A percentile compares a stretch with the other conserved stretches of the same genome.
phyloP scores from a whole-genome alignment of 1,140 invertebrate species.

The Camponotus floridanus region DNA sequence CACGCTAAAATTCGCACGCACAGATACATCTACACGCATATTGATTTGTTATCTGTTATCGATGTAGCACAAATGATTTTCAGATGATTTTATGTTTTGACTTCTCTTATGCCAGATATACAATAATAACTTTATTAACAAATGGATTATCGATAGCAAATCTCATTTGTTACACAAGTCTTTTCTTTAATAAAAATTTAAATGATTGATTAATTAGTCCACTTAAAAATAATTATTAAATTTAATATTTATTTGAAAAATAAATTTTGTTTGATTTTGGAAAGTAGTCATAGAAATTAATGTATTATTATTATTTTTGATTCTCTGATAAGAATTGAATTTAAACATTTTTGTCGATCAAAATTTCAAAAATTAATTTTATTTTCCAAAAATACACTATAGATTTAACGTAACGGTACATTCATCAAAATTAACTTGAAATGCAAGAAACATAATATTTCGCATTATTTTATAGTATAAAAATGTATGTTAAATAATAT shows the following conservation, averaged over 20 bases:
- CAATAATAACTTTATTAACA: neutral
- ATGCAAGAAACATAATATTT: too few relatives aligned
- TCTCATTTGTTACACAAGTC: neutral
- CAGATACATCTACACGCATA: neutral
- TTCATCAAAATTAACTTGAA: too few relatives aligned
- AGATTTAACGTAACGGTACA: neutral
- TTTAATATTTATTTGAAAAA: neutral
- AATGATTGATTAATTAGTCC: neutral
- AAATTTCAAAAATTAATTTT: too few relatives aligned
- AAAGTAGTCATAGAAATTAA: neutral
- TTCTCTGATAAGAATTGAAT: too few relatives aligned
- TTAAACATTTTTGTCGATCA: too few relatives aligned
- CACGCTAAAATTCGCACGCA: neutral
- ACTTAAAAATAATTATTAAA: neutral
- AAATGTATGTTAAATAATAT: too few relatives aligned
- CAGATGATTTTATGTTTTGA: too few relatives aligned
- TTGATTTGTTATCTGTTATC: constrained; percentile 1
- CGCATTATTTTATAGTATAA: too few relatives aligned
- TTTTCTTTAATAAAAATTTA: neutral
- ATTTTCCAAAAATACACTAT: neutral
- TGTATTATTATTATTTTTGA: constrained; percentile 6
- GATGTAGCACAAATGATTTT: too few relatives aligned
- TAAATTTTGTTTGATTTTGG: neutral
- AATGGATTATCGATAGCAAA: neutral
- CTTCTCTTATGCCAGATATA: neutral